A percentile compares a stretch with the other conserved stretches of the same genome.
These are phyloP conservation scores for Melieria picta DNA, from an alignment of 2,888 invertebrate genomes.

Conservation along the genomic window DNA sequence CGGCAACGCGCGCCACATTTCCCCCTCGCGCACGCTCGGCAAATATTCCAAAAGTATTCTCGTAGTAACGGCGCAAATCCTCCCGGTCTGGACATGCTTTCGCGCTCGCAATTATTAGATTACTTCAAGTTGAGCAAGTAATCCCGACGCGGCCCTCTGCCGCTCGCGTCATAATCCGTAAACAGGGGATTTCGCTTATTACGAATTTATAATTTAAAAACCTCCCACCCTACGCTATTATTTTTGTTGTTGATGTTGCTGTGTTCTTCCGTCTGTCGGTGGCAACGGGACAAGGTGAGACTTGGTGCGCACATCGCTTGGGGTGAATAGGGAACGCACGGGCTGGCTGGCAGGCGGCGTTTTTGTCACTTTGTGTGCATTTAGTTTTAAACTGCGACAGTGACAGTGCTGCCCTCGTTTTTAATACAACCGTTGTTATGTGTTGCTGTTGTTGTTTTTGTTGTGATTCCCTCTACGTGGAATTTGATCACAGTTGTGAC, in stretches of 20 bases:
- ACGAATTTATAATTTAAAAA: not conserved
- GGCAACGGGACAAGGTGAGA: too few relatives aligned
- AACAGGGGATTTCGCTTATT: slow-evolving; percentile 12
- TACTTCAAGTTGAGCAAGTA: slow-evolving; percentile 36
- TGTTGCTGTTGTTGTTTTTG: not conserved
- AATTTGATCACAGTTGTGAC: slow-evolving; percentile 41
- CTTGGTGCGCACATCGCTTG: too few relatives aligned
- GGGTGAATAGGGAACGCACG: not conserved
- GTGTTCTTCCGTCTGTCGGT: too few relatives aligned
- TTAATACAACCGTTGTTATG: slow-evolving; percentile 20
- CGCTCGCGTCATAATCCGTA: slow-evolving; percentile 42
- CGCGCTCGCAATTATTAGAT: slow-evolving; percentile 30
- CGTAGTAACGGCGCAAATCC: too few relatives aligned
- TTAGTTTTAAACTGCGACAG: not conserved
- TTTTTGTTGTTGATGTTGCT: too few relatives aligned
- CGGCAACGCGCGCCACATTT: too few relatives aligned
- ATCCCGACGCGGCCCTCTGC: slow-evolving; percentile 22
- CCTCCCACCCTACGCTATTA: not conserved
- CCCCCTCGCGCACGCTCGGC: too few relatives aligned
- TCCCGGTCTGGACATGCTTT: slow-evolving; percentile 11
- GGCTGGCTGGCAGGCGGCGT: not conserved
- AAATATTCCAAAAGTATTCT: too few relatives aligned
- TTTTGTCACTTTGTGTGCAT: not conserved
- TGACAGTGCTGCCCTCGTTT: slow-evolving; percentile 14
- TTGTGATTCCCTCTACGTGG: not conserved